A percentile compares a stretch with the other conserved stretches of the same genome.
These are phyloP conservation scores for Melipona quadrifasciata DNA, from an alignment of 1,140 invertebrate species.

Conservation along the genomic window DNA sequence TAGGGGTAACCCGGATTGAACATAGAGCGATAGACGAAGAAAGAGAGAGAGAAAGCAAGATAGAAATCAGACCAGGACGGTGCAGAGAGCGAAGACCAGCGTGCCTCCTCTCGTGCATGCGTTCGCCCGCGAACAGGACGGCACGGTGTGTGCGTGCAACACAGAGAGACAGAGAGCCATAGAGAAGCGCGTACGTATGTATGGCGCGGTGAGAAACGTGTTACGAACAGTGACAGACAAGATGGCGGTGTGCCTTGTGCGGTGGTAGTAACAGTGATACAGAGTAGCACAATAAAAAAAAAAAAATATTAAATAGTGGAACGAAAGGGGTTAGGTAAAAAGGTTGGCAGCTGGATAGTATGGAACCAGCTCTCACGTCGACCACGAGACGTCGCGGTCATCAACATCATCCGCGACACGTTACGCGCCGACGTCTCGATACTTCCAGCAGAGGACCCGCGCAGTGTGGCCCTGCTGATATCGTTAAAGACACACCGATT, in stretches of 20 bases:
- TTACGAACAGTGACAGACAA: slow-evolving; percentile 76
- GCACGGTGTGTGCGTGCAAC: slow-evolving; percentile 36
- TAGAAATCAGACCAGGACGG: slow-evolving; percentile 45
- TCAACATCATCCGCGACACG: slow-evolving; percentile 87
- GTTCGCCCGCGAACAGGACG: background rate
- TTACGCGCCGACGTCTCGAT: slow-evolving; percentile 81
- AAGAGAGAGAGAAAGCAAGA: slow-evolving; percentile 54
- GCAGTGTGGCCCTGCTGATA: slow-evolving; percentile 84
- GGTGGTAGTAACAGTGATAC: slow-evolving; percentile 70
- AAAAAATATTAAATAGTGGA: slow-evolving; percentile 17
- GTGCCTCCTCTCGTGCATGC: slow-evolving; percentile 44
- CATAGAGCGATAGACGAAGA: slow-evolving; percentile 22
- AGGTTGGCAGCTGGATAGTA: slow-evolving; percentile 62
- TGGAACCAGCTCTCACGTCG: slow-evolving; percentile 83
- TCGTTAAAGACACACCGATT: slow-evolving; percentile 61
- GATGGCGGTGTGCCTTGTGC: slow-evolving; percentile 76
- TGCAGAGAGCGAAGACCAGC: slow-evolving; percentile 45
- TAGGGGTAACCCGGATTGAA: slow-evolving; percentile 45
- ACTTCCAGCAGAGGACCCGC: slow-evolving; percentile 82
- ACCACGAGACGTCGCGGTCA: slow-evolving; percentile 87
- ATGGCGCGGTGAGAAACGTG: slow-evolving; percentile 62
- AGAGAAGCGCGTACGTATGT: slow-evolving; percentile 44
- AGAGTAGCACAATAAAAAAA: slow-evolving; percentile 35
- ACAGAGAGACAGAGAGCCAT: slow-evolving; percentile 24
- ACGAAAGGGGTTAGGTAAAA: slow-evolving; percentile 19